Conservation (phyloP, 2,113 vertebrate genomes). For the Carettochelys insculpta region DNA sequence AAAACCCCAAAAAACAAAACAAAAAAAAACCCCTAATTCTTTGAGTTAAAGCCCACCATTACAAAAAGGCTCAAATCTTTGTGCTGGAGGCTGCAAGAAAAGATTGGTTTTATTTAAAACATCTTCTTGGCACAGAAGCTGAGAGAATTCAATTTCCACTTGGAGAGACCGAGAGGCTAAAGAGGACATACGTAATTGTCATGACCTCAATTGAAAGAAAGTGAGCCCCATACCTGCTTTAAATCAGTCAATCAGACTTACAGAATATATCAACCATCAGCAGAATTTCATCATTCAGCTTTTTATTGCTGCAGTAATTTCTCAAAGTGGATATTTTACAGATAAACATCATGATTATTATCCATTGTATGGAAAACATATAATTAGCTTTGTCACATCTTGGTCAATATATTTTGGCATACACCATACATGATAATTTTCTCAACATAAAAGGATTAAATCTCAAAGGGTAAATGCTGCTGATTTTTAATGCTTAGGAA, state of each 20-base stretch:
- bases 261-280: not conserved
- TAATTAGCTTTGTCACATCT: not conserved
- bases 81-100: not conserved
- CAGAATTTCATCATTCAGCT: not conserved
- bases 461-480: not conserved
- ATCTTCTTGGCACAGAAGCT: not conserved
- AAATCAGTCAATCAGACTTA: not conserved
- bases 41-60: not conserved
- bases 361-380: not conserved
- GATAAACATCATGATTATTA: not conserved
- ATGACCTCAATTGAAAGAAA: not conserved
- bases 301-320: not conserved
- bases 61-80: not conserved
- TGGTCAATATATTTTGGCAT: not conserved
- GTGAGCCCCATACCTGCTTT: not conserved
- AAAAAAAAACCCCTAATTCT: no score
- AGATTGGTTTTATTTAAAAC: not conserved
- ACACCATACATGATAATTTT: not conserved
- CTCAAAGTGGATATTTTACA: not conserved
- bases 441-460: not conserved
- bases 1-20: no score
- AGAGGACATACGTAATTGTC: accelerated
- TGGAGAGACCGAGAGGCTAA: not conserved
- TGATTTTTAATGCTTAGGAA: not conserved
- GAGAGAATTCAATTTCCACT: not conserved